A percentile compares a stretch with the other conserved stretches of the same genome.
Conservation (phyloP, 2,797 vertebrate genomes). For the Notamacropus eugenii region DNA sequence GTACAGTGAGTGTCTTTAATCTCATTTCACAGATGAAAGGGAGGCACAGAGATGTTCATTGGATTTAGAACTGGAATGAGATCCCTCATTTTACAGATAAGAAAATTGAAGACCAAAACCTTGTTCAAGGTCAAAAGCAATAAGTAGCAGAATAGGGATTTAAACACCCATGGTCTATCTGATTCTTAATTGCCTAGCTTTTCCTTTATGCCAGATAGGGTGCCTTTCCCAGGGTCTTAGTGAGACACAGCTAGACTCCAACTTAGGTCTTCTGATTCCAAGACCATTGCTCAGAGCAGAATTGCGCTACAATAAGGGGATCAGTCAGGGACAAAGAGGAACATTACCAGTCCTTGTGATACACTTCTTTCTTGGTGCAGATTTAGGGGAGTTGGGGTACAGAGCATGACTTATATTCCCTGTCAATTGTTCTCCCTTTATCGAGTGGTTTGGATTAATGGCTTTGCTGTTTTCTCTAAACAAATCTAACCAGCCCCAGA, state of each 20-base stretch:
- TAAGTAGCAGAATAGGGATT: accelerated
- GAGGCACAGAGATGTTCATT: neutral
- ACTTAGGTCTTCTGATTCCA: neutral
- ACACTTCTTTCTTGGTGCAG: neutral
- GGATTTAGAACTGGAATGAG: too few relatives aligned
- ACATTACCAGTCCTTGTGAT: neutral
- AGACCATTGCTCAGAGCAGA: neutral
- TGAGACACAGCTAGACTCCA: neutral
- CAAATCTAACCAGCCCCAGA: neutral
- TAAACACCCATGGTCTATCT: neutral
- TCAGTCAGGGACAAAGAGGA: neutral
- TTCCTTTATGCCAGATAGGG: neutral
- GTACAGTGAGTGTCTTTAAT: neutral
- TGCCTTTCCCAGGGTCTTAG: neutral
- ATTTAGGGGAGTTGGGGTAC: neutral
- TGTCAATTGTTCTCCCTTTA: neutral
- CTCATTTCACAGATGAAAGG: neutral
- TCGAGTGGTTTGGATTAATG: neutral
- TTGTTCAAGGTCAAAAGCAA: too few relatives aligned
- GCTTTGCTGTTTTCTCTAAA: neutral
- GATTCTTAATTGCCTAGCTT: neutral
- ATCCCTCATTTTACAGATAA: neutral
- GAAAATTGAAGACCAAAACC: accelerated
- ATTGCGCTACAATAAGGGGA: accelerated
- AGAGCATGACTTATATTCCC: neutral